A percentile compares a stretch with the other conserved stretches of the same genome.
phyloP scores from a whole-genome alignment of 2,113 vertebrate genomes.

The Circaetus gallicus region DNA sequence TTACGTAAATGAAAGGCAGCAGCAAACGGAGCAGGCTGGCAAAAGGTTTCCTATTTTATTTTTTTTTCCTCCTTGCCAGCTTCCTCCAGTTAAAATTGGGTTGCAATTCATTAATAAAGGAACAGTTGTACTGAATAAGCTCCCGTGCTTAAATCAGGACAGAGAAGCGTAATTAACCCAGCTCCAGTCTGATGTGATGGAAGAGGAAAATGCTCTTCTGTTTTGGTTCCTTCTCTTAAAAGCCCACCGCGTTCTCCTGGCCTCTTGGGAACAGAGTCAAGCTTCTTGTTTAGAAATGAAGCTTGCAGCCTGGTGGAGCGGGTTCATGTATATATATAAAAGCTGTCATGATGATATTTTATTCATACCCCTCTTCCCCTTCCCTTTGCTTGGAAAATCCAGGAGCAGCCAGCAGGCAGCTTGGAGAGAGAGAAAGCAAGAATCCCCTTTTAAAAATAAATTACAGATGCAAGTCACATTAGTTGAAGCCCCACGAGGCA shows the following conservation, averaged over 20 bases:
- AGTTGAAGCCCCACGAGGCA: neutral
- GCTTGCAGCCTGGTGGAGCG: conserved; percentile 16
- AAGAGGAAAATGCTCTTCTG: conserved; percentile 56
- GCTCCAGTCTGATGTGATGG: conserved; percentile 53
- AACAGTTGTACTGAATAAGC: conserved; percentile 65
- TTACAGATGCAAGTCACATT: conserved; percentile 67
- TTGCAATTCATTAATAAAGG: conserved; percentile 68
- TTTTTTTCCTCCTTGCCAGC: neutral
- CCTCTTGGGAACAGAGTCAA: conserved; percentile 27
- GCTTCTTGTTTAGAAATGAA: conserved; percentile 63
- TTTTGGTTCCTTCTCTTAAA: conserved; percentile 60
- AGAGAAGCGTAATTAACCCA: conserved; percentile 60
- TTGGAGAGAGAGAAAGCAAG: conserved; percentile 40
- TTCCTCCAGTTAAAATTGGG: conserved; percentile 56
- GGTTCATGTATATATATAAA: conserved; percentile 58
- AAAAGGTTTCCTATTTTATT: conserved; percentile 32
- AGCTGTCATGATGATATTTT: conserved; percentile 66
- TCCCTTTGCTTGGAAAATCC: conserved; percentile 64
- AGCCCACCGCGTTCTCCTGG: neutral
- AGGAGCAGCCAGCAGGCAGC: conserved; percentile 55
- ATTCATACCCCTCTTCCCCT: conserved; percentile 67
- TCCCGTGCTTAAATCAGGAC: conserved; percentile 61
- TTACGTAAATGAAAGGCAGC: conserved; percentile 51
- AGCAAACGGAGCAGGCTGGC: conserved; percentile 16
- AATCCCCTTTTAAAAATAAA: conserved; percentile 62